Base-by-base conservation (phyloP, 2,888 invertebrate species). In the Meteorus colon region DNA sequence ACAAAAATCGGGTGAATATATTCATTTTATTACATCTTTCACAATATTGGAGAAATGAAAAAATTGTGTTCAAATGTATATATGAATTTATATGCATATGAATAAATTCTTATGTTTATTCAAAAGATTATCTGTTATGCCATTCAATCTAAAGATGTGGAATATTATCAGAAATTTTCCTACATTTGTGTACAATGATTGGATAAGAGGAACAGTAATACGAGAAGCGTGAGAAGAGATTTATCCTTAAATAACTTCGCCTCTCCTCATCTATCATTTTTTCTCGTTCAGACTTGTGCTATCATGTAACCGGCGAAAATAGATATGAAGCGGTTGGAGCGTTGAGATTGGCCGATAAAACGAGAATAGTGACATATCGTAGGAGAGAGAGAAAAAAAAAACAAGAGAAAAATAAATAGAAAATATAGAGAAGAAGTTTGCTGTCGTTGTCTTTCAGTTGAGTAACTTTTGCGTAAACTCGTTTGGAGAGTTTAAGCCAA, bases 401-500 rank as follows among this genome's bases (percentile, higher is more conserved):
- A 51, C 5, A 19, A 55, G n/a, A 48, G 2, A n/a, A 16, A n/a
- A 16, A n/a, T 16, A n/a, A 48, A 48, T n/a, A 16, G 16, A 48
- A 48, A n/a, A n/a, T 14, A n/a, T n/a, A 48, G 4, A 48, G 16
- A 14, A 4, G 16, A 5, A 16, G 4, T 48, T 48, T 48, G 2
- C 6, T 19, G 55, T 55, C 24, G 55, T 10, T n/a, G 55, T 19
- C 10, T 6, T 19, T 4, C 6, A 55, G 41, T 37, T 75, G 77
- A 79, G 78, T 81, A 84, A 85, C 81, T 86, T 83, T 75, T 74
- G 34, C 77, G 81, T 84, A 85, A 55, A 85, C 86, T 86, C 84
- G 84, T 85, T 86, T 83, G 82, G 79, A 76, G 82, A 84, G 84
- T 85, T 86, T 82, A 78, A 82, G 78, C 79, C 80, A 81, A 81